These are phyloP conservation scores for Anticlea derivata DNA, from an alignment of 2,888 invertebrate species.

Conservation along the genomic window DNA sequence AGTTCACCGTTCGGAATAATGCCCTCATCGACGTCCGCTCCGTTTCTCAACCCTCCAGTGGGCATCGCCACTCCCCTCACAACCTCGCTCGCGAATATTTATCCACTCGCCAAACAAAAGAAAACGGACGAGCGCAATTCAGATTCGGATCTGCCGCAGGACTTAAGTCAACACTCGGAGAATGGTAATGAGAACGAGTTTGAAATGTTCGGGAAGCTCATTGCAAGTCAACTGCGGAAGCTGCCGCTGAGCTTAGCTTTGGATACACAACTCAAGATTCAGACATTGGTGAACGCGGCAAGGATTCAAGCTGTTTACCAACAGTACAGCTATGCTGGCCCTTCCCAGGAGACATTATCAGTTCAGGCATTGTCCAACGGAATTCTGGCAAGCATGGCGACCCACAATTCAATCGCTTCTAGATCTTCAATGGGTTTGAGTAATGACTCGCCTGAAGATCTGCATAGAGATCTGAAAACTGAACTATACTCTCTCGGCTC, in stretches of 20 bases:
- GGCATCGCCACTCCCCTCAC: conserved; percentile 78
- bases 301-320: conserved; percentile 78
- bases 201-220: conserved; percentile 79
- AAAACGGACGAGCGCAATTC: conserved; percentile 63
- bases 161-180: conserved; percentile 76
- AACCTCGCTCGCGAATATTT: conserved; percentile 74
- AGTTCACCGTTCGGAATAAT: conserved; percentile 71
- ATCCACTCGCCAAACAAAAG: conserved; percentile 76
- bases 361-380: conserved; percentile 78
- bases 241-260: conserved; percentile 71
- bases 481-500: conserved; percentile 68
- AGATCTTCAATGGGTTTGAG: conserved; percentile 55
- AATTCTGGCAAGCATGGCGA: conserved; percentile 72
- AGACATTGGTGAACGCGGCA: conserved; percentile 74
- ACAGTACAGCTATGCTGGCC: conserved; percentile 77
- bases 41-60: conserved; percentile 76
- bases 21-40: conserved; percentile 64
- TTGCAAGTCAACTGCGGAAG: conserved; percentile 76
- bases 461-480: conserved; percentile 65
- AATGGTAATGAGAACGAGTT: conserved; percentile 77
- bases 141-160: conserved; percentile 71
- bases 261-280: conserved; percentile 77
- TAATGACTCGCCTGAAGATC: conserved; percentile 70
- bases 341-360: conserved; percentile 74
- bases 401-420: conserved; percentile 62